These are phyloP conservation scores for Abrostola tripartita DNA, from an alignment of 2,888 invertebrate species.

Conservation along the genomic window DNA sequence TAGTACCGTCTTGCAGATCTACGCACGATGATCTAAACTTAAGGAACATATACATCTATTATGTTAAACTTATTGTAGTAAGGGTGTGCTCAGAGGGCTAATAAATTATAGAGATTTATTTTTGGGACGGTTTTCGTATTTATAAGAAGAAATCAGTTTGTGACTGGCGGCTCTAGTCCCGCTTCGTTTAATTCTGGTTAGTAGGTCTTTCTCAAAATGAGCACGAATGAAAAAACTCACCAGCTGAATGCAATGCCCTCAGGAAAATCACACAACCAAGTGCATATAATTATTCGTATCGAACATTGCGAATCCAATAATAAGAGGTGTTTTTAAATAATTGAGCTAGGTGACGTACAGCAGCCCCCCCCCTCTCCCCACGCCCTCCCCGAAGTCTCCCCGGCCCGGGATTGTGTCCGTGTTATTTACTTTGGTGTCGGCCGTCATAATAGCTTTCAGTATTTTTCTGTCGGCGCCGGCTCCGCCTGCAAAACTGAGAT, in stretches of 20 bases:
- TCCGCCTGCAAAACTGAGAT: neutral
- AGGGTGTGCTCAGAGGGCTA: too few species aligned
- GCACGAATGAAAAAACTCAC: too few species aligned
- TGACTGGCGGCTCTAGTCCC: too few species aligned
- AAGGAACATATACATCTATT: neutral
- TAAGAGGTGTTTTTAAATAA: neutral
- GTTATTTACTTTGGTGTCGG: neutral
- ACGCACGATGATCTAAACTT: neutral
- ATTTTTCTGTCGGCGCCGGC: neutral
- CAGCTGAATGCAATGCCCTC: too few species aligned
- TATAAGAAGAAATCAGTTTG: too few species aligned
- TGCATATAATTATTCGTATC: neutral
- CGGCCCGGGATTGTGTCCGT: neutral
- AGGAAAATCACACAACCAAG: neutral
- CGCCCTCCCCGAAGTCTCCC: neutral
- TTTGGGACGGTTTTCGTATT: too few species aligned
- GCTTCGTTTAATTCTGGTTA: too few species aligned
- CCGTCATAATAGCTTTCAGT: neutral
- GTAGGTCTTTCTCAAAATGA: too few species aligned
- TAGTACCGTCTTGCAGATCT: constrained; percentile 6
- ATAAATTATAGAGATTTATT: too few species aligned
- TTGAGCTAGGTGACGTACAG: neutral
- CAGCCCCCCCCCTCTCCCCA: neutral
- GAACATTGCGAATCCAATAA: neutral
- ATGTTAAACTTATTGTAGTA: too few species aligned